A percentile compares a stretch with the other conserved stretches of the same genome.
These are phyloP conservation scores for Mercenaria mercenaria DNA, from an alignment of 1,140 invertebrate genomes.

Conservation along the genomic window DNA sequence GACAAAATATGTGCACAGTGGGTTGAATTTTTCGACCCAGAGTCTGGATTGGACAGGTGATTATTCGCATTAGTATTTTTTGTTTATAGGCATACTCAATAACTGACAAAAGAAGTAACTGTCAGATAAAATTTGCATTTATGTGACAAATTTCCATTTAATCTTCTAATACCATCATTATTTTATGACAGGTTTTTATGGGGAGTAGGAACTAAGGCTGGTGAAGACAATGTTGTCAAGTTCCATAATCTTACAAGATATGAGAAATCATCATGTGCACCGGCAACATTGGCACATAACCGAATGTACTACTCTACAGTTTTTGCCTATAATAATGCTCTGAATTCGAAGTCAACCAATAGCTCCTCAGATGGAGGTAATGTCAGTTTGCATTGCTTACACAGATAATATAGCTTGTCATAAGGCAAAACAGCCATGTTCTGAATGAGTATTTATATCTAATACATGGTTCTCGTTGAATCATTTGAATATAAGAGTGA, in stretches of 20 bases:
- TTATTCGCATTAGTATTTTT: no score
- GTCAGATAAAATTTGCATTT: no score
- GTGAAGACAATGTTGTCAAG: constrained; percentile 10
- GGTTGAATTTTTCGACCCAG: constrained; percentile 73
- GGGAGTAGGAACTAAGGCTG: constrained; percentile 29
- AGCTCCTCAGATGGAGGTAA: constrained; percentile 52
- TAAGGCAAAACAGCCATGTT: background rate
- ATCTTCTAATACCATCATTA: no score
- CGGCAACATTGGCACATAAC: constrained; percentile 22
- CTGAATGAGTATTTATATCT: no score
- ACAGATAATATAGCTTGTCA: background rate
- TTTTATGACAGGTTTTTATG: constrained; percentile 29
- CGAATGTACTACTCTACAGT: constrained; percentile 45
- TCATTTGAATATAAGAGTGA: no score
- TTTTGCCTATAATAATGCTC: constrained; percentile 46
- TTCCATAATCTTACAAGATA: constrained; percentile 43
- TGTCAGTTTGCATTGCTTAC: no score
- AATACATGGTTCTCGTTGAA: no score
- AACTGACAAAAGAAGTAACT: no score
- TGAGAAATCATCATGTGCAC: constrained; percentile 10
- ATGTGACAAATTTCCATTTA: no score
- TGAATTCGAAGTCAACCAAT: constrained; percentile 42
- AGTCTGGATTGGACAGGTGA: constrained; percentile 71
- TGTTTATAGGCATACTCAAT: no score
- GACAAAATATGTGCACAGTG: constrained; percentile 71